Evolutionary conservation across 2,797 vertebrate genomes (phyloP).

Genomic region (Tinamus major): DNA sequence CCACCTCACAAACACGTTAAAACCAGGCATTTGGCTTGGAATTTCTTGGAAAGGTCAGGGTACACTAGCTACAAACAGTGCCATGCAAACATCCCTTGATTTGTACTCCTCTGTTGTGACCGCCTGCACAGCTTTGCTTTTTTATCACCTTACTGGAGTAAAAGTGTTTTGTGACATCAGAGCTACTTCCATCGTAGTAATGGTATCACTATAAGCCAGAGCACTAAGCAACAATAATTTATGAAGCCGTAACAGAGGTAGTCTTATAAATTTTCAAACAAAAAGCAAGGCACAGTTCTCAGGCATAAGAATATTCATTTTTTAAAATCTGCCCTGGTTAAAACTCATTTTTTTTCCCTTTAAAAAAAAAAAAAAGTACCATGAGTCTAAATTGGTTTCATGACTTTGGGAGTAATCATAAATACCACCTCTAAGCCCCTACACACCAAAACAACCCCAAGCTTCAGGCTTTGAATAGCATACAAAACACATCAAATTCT

Average conservation of each 20-base stretch:
- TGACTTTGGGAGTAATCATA: neutral
- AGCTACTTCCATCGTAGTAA: neutral
- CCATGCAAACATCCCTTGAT: neutral
- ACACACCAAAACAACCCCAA: neutral
- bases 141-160: neutral
- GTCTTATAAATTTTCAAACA: neutral
- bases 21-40: neutral
- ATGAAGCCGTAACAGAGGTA: neutral
- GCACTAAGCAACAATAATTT: neutral
- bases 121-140: neutral
- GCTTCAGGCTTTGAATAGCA: neutral
- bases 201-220: neutral
- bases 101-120: neutral
- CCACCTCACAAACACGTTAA: neutral
- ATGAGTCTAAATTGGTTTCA: neutral
- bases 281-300: neutral
- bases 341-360: neutral
- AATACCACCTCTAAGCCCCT: neutral
- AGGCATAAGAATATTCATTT: neutral
- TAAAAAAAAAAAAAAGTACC: neutral
- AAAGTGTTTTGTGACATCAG: neutral
- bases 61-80: neutral
- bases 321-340: neutral
- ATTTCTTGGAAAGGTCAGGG: neutral
- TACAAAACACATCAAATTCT: neutral